phyloP scores from a whole-genome alignment of 2,797 vertebrate genomes.

The Anisognathus igniventris region DNA sequence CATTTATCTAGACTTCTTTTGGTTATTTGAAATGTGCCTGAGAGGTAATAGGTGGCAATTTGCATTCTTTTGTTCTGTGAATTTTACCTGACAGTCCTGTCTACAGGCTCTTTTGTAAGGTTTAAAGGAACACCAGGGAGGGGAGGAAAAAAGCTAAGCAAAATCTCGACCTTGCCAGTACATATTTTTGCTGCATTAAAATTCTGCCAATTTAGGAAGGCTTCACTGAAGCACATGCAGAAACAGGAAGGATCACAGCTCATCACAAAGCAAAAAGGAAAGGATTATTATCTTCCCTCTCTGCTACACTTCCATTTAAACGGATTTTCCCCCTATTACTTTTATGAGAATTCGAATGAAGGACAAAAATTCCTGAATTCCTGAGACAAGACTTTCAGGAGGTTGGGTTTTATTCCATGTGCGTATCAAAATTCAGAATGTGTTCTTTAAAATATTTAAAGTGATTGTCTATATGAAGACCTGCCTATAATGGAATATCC shows the following conservation, averaged over 20 bases:
- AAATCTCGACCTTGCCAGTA: slow-evolving; percentile 51
- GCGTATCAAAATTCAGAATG: not conserved
- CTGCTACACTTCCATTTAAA: not conserved
- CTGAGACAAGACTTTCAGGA: not conserved
- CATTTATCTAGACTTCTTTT: slow-evolving; percentile 67
- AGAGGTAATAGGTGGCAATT: slow-evolving; percentile 70
- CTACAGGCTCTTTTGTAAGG: slow-evolving; percentile 62
- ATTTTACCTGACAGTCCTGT: slow-evolving; percentile 67
- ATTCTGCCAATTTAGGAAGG: slow-evolving; percentile 51
- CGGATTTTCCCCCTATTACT: not conserved
- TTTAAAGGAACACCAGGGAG: slow-evolving; percentile 53
- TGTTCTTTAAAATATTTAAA: not conserved
- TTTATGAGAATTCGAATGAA: not conserved
- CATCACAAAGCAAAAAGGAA: not conserved
- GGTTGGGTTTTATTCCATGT: not conserved
- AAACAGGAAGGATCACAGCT: slow-evolving; percentile 4
- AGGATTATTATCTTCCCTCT: not conserved
- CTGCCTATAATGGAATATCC: not conserved
- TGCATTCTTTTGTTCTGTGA: slow-evolving; percentile 73
- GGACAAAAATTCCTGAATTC: not conserved
- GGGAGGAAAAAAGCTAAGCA: slow-evolving; percentile 40
- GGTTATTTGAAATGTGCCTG: slow-evolving; percentile 75
- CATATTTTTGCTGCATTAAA: slow-evolving; percentile 43
- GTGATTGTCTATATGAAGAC: not conserved
- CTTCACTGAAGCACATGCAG: slow-evolving; percentile 24